These are phyloP conservation scores for Trematomus loennbergii DNA, from an alignment of 2,113 vertebrate genomes.

Conservation along the genomic window DNA sequence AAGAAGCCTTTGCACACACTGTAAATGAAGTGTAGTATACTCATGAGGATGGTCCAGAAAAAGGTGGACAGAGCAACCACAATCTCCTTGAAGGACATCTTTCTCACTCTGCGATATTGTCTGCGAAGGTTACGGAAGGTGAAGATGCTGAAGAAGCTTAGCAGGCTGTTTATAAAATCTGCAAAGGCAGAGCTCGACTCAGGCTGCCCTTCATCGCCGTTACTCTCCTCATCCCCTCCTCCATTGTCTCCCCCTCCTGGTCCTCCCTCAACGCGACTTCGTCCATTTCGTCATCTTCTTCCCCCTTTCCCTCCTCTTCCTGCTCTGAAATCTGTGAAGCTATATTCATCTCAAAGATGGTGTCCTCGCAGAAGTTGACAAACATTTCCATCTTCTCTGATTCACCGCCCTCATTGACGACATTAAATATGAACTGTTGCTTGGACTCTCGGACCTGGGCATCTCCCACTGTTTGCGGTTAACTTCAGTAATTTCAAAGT, in stretches of 20 bases:
- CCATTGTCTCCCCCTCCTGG: conserved; percentile 55
- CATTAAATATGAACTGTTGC: conserved; percentile 97
- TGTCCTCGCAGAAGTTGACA: conserved; percentile 98
- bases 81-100: conserved; percentile 89
- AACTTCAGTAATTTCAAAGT: conserved; percentile 97
- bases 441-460: conserved; percentile 96
- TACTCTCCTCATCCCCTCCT: conserved; percentile 79
- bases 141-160: conserved; percentile 85
- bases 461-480: conserved; percentile 98
- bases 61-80: conserved; percentile 81
- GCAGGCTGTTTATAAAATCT: conserved; percentile 81
- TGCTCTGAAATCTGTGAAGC: conserved; percentile 95
- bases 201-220: conserved; percentile 72
- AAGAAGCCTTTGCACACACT: conserved; percentile 87
- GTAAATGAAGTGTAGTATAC: conserved; percentile 83
- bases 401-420: conserved; percentile 96
- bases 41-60: conserved; percentile 85
- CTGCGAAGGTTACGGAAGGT: conserved; percentile 89
- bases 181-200: conserved; percentile 81
- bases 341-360: conserved; percentile 99
- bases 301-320: conserved; percentile 84
- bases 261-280: conserved; percentile 56
- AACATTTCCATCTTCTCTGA: conserved; percentile 99
- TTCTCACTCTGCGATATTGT: conserved; percentile 84
- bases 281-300: conserved; percentile 83